A percentile compares a stretch with the other conserved stretches of the same genome.
Evolutionary conservation across 2,888 invertebrate genomes (phyloP).

Genomic region (Mechanitis messenoides): DNA sequence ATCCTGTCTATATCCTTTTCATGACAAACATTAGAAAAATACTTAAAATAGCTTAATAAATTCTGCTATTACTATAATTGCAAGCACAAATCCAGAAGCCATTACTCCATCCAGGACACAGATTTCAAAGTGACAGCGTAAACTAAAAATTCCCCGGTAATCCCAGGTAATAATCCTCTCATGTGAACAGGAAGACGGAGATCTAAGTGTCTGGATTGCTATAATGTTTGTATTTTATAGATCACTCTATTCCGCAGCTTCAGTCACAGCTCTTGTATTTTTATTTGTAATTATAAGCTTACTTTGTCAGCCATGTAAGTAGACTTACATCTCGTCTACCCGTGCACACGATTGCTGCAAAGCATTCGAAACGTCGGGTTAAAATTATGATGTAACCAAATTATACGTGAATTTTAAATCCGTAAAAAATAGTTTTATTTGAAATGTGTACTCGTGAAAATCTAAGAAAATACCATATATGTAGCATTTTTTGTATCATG

Average conservation of each 20-base stretch:
- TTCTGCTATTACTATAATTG: slow-evolving; percentile 2
- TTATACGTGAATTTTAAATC: too few species aligned
- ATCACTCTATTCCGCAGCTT: neutral
- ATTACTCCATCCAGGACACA: slow-evolving; percentile 16
- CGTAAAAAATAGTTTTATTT: too few species aligned
- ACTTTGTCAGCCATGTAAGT: too few species aligned
- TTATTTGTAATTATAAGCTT: too few species aligned
- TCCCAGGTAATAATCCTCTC: slow-evolving; percentile 24
- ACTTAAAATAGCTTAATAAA: slow-evolving; percentile 2
- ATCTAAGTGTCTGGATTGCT: slow-evolving; percentile 22
- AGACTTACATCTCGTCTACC: too few species aligned
- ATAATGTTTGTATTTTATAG: slow-evolving; percentile 15
- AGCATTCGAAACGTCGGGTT: too few species aligned
- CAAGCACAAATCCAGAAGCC: slow-evolving; percentile 18
- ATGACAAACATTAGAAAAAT: neutral
- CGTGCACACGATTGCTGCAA: too few species aligned
- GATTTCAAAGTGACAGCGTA: slow-evolving; percentile 24
- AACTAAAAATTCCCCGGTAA: slow-evolving; percentile 21
- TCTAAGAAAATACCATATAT: too few species aligned
- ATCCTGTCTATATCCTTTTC: neutral
- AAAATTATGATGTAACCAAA: too few species aligned
- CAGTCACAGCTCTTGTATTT: neutral
- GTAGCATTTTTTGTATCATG: too few species aligned
- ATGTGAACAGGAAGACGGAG: slow-evolving; percentile 24
- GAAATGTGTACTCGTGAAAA: too few species aligned